phyloP scores from a whole-genome alignment of 2,888 invertebrate genomes.

The Cerastis rubricosa region DNA sequence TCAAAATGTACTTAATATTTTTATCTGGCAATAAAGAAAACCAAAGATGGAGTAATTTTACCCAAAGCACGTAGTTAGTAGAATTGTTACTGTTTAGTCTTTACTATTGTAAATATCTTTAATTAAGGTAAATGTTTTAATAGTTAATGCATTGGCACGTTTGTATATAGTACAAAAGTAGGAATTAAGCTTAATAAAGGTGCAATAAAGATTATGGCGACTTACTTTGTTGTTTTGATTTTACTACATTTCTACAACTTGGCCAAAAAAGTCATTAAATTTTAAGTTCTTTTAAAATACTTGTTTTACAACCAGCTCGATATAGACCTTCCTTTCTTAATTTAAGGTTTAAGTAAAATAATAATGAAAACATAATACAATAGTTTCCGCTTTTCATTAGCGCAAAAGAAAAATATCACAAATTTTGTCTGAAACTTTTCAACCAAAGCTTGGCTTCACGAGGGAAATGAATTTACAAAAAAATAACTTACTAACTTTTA shows the following conservation, averaged over 20 bases:
- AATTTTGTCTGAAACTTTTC: too few species aligned
- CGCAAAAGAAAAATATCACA: neutral
- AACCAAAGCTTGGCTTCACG: neutral
- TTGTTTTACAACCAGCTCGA: too few species aligned
- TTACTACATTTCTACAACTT: neutral
- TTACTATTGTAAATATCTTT: constrained; percentile 83
- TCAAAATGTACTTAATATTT: constrained; percentile 48
- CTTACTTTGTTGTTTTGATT: constrained; percentile 40
- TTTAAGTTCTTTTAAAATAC: neutral
- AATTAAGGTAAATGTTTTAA: constrained; percentile 79
- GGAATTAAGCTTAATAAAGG: constrained; percentile 80
- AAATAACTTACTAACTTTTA: neutral
- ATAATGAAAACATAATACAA: neutral
- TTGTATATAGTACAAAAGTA: constrained; percentile 88
- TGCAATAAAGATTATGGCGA: constrained; percentile 78
- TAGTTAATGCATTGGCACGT: constrained; percentile 81
- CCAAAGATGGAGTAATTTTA: constrained; percentile 75
- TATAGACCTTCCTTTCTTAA: neutral
- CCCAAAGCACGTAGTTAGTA: constrained; percentile 78
- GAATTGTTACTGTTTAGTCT: constrained; percentile 80
- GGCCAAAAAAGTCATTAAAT: neutral
- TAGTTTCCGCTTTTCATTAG: neutral
- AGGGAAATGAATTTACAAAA: neutral
- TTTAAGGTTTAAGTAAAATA: neutral
- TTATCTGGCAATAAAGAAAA: constrained; percentile 65